phyloP scores from a whole-genome alignment of 2,888 invertebrate species.

The Rotaria sp. region DNA sequence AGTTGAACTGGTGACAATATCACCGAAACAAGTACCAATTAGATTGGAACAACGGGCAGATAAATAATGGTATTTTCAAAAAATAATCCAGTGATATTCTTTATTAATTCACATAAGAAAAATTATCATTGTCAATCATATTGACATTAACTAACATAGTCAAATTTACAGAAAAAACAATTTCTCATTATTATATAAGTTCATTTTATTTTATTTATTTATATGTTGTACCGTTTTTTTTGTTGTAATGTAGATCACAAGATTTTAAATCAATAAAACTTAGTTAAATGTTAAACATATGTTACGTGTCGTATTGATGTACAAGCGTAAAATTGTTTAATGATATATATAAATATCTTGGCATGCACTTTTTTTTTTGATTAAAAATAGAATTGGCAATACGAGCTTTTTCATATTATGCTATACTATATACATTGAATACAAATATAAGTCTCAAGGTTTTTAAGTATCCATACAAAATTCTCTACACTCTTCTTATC shows the following conservation, averaged over 20 bases:
- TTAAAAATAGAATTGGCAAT: too few species aligned
- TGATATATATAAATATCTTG: too few species aligned
- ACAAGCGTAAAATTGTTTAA: too few species aligned
- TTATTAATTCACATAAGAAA: neutral
- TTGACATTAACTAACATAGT: neutral
- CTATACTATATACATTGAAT: neutral
- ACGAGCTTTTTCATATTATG: too few species aligned
- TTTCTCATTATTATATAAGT: too few species aligned
- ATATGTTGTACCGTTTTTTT: neutral
- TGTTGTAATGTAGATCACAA: neutral
- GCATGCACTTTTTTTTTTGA: too few species aligned
- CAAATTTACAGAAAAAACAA: neutral
- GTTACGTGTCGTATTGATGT: too few species aligned
- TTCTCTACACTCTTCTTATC: neutral
- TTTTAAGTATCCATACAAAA: neutral
- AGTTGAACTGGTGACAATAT: neutral
- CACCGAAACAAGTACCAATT: neutral
- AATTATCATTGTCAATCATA: neutral
- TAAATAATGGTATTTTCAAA: neutral
- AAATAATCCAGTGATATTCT: too few species aligned
- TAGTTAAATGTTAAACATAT: neutral
- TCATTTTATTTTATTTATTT: neutral
- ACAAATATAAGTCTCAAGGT: neutral
- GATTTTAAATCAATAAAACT: neutral
- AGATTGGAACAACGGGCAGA: neutral